Percentiles rank a stretch among this genome's conserved stretches.
phyloP scores from a whole-genome alignment of 2,113 vertebrate genomes.

The Sylvicapra grimmia region DNA sequence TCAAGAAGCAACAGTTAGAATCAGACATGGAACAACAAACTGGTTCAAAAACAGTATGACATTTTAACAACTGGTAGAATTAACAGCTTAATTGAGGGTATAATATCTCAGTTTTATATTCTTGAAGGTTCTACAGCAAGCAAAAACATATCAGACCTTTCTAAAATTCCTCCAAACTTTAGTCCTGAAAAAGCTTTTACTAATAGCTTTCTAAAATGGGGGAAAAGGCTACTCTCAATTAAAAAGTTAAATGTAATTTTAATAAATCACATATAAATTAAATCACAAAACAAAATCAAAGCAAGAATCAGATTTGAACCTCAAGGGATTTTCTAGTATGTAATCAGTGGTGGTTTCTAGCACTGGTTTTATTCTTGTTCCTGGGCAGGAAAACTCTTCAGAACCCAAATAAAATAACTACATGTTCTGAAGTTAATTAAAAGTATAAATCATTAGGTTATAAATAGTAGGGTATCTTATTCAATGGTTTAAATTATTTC shows the following conservation, averaged over 20 bases:
- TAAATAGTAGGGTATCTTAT: neutral
- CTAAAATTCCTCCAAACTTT: neutral
- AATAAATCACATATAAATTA: neutral
- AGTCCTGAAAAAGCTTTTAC: neutral
- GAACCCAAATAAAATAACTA: neutral
- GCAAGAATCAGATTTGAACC: neutral
- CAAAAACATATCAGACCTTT: neutral
- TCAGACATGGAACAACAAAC: neutral
- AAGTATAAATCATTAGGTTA: constrained; percentile 18
- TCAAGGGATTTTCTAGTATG: neutral
- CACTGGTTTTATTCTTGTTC: neutral
- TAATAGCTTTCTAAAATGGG: neutral
- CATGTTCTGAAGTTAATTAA: constrained; percentile 38
- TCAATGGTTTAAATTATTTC: constrained; percentile 33
- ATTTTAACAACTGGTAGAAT: neutral
- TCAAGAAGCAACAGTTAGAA: neutral
- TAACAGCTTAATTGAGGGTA: neutral
- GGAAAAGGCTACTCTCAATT: neutral
- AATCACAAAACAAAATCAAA: constrained; percentile 13
- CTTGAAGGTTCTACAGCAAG: neutral
- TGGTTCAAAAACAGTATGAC: neutral
- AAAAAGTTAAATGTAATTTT: constrained; percentile 28
- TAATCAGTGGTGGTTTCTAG: neutral
- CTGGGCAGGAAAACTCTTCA: neutral
- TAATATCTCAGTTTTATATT: neutral